Evolutionary conservation across 2,797 vertebrate species (phyloP), one percentile per base, ranked within the genome.

Genomic region (Leptoclinus maculatus): DNA sequence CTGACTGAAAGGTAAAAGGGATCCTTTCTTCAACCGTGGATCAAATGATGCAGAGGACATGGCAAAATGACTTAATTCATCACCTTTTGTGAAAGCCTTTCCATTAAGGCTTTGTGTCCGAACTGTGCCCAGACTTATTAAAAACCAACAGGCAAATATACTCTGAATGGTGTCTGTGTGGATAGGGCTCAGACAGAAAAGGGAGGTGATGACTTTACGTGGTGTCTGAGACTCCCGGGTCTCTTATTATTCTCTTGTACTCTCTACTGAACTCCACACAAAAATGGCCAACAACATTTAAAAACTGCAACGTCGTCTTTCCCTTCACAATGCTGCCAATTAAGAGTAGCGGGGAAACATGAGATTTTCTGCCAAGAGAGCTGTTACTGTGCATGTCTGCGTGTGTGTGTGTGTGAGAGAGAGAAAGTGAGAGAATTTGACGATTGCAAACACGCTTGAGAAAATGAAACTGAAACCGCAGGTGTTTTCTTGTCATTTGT

Each of bases 401-500:
- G 67, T 16, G 38, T 49, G 38, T 66, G 53, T 16, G 39, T 41
- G 45, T 19, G 17, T 3, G 25, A 57, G 41, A 64, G 29, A 32
- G 41, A 38, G 32, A 57, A 41, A 73, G 62, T 29, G 69, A 60
- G 38, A 71, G 51, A 75, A 74, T 74, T 72, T 83, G 74, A 78
- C 38, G 41, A 90, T 82, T 79, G 76, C 45, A 83, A 83, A 74
- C 66, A 65, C 10, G 67, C 74, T 66, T 86, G 72, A 82, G 66
- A 80, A 82, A 84, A 86, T 74, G 60, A 86, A 88, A 82, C 58
- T 67, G 58, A 79, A 85, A 79, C 76, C 1, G 43, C 71, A 81
- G 72, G 80, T 85, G 83, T 86, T 90, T 89, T 78, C 84, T 32
- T 84, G 84, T 86, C 73, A 85, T 89, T 88, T 85, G 76, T 84